phyloP scores from a whole-genome alignment of 2,113 vertebrate species.

The Morone chrysops region DNA sequence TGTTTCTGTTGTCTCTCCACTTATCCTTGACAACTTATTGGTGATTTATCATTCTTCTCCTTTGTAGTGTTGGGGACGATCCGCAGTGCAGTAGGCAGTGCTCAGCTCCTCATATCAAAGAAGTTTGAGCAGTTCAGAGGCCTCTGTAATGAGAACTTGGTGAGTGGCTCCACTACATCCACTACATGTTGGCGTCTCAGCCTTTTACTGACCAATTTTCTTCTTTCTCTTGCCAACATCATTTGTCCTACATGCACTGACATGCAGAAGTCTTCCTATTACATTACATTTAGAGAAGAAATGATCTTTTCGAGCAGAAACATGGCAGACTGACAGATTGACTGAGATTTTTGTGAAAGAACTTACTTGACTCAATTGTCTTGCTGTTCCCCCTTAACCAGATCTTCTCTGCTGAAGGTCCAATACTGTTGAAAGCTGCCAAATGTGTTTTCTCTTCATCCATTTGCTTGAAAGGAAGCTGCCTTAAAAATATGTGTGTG shows the following conservation, averaged over 20 bases:
- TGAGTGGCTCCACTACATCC: conserved; percentile 49
- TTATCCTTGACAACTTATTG: neutral
- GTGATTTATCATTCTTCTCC: neutral
- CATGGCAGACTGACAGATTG: neutral
- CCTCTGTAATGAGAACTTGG: conserved; percentile 95
- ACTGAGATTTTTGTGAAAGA: neutral
- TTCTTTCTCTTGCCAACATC: neutral
- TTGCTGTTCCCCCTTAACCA: neutral
- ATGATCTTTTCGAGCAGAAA: neutral
- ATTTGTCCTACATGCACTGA: neutral
- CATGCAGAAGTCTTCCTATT: neutral
- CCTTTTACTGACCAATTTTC: neutral
- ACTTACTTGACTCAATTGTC: neutral
- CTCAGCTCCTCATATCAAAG: conserved; percentile 97
- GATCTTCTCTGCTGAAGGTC: neutral
- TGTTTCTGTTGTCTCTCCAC: neutral
- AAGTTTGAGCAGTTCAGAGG: conserved; percentile 99
- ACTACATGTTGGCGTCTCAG: neutral
- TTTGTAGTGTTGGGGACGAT: conserved; percentile 94
- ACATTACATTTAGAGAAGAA: neutral
- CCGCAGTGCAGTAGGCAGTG: conserved; percentile 95
- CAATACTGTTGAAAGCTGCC: conserved; percentile 6
- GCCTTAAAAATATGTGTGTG: neutral
- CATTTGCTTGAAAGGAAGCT: conserved; percentile 3
- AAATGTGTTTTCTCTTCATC: conserved; percentile 22